phyloP scores from a whole-genome alignment of 2,888 invertebrate species.

The Pimpla rufipes region DNA sequence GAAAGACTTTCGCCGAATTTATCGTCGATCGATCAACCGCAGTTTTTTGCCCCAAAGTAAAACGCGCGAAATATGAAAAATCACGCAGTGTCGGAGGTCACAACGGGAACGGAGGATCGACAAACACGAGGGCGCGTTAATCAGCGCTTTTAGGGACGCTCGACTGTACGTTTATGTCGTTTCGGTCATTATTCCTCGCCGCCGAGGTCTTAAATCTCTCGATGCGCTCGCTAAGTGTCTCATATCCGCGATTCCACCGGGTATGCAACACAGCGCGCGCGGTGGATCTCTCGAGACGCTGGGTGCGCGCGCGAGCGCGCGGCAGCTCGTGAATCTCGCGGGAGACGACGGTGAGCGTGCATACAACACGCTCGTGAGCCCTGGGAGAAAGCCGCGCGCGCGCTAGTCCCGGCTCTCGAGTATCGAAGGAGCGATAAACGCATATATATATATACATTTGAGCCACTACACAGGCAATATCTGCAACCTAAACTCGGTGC shows the following conservation, averaged over 20 bases:
- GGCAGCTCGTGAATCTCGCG: constrained; percentile 42
- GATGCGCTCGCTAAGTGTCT: constrained; percentile 46
- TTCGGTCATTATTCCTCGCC: constrained; percentile 18
- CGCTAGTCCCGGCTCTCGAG: constrained; percentile 14
- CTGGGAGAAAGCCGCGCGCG: constrained; percentile 78
- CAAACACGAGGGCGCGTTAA: neutral
- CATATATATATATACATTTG: constrained; percentile 71
- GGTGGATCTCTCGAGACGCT: constrained; percentile 11
- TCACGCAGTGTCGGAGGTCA: too few species aligned
- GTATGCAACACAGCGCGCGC: constrained; percentile 71
- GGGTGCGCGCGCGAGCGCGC: too few species aligned
- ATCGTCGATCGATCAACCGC: too few species aligned
- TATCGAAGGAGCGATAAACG: constrained; percentile 71
- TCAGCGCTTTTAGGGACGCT: neutral
- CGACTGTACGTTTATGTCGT: constrained; percentile 2
- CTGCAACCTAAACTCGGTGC: constrained; percentile 67
- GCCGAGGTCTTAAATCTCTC: constrained; percentile 14
- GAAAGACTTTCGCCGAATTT: too few species aligned
- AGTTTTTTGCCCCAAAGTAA: too few species aligned
- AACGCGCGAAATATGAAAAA: too few species aligned
- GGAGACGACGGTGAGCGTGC: constrained; percentile 29
- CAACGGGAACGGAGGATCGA: too few species aligned
- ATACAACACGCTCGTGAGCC: constrained; percentile 57
- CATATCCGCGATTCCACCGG: constrained; percentile 71
- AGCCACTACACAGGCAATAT: neutral